These are phyloP conservation scores for Zosterops lateralis DNA, from an alignment of 2,113 vertebrate genomes.

Conservation along the genomic window DNA sequence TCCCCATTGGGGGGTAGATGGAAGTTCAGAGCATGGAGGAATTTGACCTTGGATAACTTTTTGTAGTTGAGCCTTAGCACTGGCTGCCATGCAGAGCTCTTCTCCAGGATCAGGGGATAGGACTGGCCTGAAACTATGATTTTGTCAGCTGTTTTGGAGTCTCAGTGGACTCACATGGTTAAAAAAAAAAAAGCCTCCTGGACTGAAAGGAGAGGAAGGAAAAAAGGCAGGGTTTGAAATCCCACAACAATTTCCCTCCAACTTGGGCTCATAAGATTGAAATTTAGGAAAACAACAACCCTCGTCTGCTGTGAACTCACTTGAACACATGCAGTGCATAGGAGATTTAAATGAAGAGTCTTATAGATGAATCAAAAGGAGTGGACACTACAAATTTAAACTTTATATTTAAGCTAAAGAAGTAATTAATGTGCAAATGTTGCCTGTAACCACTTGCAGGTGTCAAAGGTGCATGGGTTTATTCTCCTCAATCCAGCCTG, in stretches of 20 bases:
- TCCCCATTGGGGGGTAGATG: not conserved
- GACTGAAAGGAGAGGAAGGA: not conserved
- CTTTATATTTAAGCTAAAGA: not conserved
- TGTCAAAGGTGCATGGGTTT: not conserved
- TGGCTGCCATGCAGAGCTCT: not conserved
- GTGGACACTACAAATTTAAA: not conserved
- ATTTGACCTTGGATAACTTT: slow-evolving; percentile 60
- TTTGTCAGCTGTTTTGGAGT: not conserved
- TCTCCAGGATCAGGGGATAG: not conserved
- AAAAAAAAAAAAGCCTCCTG: not conserved
- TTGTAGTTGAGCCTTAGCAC: not conserved
- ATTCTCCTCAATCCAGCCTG: not conserved
- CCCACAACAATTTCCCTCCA: not conserved
- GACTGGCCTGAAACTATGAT: not conserved
- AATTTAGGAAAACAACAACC: not conserved
- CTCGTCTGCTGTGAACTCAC: not conserved
- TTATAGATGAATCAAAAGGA: not conserved
- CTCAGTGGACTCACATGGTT: not conserved
- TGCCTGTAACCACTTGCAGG: not conserved
- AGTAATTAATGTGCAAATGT: not conserved
- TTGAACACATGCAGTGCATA: not conserved
- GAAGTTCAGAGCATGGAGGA: not conserved
- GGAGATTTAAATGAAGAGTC: not conserved
- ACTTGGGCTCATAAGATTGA: not conserved
- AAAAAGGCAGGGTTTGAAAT: not conserved